Percentiles rank a stretch among this genome's conserved stretches.
phyloP scores from a whole-genome alignment of 2,888 invertebrate species.

The Opisthograptis luteolata region DNA sequence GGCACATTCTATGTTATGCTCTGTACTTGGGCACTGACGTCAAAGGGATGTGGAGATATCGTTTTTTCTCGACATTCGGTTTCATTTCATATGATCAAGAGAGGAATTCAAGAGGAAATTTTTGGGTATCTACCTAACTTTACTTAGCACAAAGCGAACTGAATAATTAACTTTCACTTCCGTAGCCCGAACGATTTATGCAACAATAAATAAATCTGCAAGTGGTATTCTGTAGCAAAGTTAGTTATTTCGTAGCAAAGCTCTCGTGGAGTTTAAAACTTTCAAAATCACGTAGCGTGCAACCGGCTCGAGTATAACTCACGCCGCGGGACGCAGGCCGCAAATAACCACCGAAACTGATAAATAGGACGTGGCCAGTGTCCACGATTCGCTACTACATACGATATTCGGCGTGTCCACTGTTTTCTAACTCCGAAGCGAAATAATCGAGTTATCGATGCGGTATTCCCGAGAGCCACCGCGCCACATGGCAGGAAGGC shows the following conservation, averaged over 20 bases:
- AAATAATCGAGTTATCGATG: constrained; percentile 66
- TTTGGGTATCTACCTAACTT: constrained; percentile 8
- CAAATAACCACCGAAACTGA: constrained; percentile 30
- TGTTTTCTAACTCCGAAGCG: constrained; percentile 41
- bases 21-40: constrained; percentile 18
- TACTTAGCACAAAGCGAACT: constrained; percentile 13
- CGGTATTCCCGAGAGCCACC: constrained; percentile 48
- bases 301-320: constrained; percentile 30
- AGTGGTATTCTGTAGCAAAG: constrained; percentile 20
- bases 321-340: constrained; percentile 28
- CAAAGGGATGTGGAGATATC: constrained; percentile 24
- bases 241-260: constrained; percentile 29
- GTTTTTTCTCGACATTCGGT: constrained; percentile 22
- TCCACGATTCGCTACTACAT: constrained; percentile 22
- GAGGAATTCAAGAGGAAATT: constrained; percentile 8
- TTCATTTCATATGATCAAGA: constrained; percentile 20
- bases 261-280: constrained; percentile 29
- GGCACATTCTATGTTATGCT: constrained; percentile 42
- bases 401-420: constrained; percentile 37
- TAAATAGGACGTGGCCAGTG: constrained; percentile 27
- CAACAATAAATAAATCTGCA: constrained; percentile 21
- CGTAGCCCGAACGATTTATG: constrained; percentile 9
- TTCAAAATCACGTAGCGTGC: constrained; percentile 36
- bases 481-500: constrained; percentile 44
- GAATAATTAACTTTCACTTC: constrained; percentile 15